These are phyloP conservation scores for Peribatodes rhomboidaria DNA, from an alignment of 2,888 invertebrate species.

Conservation along the genomic window DNA sequence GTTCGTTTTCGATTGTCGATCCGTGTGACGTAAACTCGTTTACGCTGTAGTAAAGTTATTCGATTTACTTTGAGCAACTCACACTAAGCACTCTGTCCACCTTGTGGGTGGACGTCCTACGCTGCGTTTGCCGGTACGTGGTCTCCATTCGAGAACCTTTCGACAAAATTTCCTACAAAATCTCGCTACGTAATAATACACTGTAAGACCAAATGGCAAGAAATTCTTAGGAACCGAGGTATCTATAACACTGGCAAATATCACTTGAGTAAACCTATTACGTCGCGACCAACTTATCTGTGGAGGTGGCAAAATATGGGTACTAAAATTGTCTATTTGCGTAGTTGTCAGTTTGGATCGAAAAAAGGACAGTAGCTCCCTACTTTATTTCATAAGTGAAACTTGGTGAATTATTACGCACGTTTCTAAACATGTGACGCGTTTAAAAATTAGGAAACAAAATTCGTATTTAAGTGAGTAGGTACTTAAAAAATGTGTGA, in stretches of 20 bases:
- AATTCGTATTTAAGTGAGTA: slow-evolving; percentile 11
- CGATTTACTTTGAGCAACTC: no score
- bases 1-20: no score
- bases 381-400: not conserved
- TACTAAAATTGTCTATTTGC: not conserved
- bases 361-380: not conserved
- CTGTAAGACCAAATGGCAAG: not conserved
- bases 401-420: slow-evolving; percentile 32
- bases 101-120: no score
- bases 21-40: no score
- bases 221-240: not conserved
- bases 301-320: not conserved
- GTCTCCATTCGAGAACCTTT: no score
- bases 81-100: no score
- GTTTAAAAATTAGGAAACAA: slow-evolving; percentile 35
- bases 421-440: slow-evolving; percentile 17
- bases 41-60: no score
- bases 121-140: no score
- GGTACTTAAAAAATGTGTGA: slow-evolving; percentile 23
- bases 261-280: slow-evolving; percentile 44
- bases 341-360: not conserved
- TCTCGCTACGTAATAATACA: not conserved
- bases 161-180: no score
- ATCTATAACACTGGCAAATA: not conserved
- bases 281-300: not conserved